Base-by-base conservation (phyloP, 2,797 vertebrate species). In the Enteromius thamalakanensis region DNA sequence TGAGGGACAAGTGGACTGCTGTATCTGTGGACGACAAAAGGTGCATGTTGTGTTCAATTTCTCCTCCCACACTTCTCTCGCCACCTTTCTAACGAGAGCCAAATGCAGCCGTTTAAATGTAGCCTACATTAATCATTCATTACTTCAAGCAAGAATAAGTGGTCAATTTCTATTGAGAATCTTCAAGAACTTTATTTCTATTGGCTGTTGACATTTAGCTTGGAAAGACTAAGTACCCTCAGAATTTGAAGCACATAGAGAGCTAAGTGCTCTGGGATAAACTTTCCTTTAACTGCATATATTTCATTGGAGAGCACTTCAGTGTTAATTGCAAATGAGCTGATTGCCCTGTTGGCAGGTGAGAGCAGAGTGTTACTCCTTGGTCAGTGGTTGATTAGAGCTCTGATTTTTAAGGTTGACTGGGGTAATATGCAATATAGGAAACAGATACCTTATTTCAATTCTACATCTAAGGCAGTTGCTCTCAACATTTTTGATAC, bases 1-100 rank as follows among this genome's bases (percentile, higher is more conserved):
- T 99, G 77, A 92, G 94, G 83, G 97, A 99, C 86, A 96, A 96
- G 19, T 99, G 98, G 98, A 99, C 98, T 0, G 97, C 95, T 0
- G 91, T 99, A 86, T 98, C 97, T 49, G 82, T 91, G 80, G 98
- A 99, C 88, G 92, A 97, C 88, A 97, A 96, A 94, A 97, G 97
- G 98, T 99, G 62, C 62, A 34, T 65, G 90, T 21, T 42, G 37
- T 65, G n/a, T 53, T 79, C 29, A 58, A 4, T 81, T 64, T 76
- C 17, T 23, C 23, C 15, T 64, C 12, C 58, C 42, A 70, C 34
- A 71, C 67, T 53, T 76, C 26, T 58, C 40, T 49, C 26, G 0
- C 21, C 17, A 34, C 29, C 26, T 76, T 53, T 76, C 15, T 19
- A 51, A 60, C 6, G 37, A 62, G 67, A 37, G 19, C 34, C 49